Percentiles rank a stretch among this genome's conserved stretches.
Evolutionary conservation across 2,797 vertebrate genomes (phyloP).

Genomic region (Silurus lanzhouensis): DNA sequence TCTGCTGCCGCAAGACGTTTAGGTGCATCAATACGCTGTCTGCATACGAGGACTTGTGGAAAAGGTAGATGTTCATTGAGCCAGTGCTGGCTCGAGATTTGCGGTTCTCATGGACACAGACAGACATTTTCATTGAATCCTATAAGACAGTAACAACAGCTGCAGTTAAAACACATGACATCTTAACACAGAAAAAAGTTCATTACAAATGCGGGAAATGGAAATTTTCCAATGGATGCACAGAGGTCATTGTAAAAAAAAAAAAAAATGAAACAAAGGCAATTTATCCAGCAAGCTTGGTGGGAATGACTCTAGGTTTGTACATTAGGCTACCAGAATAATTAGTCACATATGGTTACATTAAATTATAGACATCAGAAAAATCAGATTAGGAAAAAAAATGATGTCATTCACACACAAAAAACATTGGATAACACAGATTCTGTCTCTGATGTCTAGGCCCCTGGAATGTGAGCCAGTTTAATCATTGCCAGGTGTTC

Average conservation of each 20-base stretch:
- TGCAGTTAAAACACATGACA: conserved; percentile 9
- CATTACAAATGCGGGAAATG: background rate
- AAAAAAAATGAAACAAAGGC: background rate
- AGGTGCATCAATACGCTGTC: conserved; percentile 97
- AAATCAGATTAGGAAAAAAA: conserved; percentile 37
- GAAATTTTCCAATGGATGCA: background rate
- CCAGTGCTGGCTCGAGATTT: conserved; percentile 95
- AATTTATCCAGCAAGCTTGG: background rate
- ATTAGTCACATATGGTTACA: conserved; percentile 1
- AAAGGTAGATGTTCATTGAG: conserved; percentile 98
- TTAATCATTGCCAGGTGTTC: conserved; percentile 80
- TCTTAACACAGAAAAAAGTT: background rate
- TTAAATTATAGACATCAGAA: conserved; percentile 46
- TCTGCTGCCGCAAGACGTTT: conserved; percentile 90
- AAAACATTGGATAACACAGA: conserved; percentile 52
- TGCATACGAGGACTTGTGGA: conserved; percentile 97
- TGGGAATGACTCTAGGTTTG: background rate
- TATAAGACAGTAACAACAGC: conserved; percentile 62
- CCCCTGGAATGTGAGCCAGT: conserved; percentile 65
- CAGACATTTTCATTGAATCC: conserved; percentile 98
- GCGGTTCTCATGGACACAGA: conserved; percentile 97
- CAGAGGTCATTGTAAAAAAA: background rate
- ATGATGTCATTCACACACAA: conserved; percentile 57
- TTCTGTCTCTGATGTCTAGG: conserved; percentile 62
- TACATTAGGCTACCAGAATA: background rate